A percentile compares a stretch with the other conserved stretches of the same genome.
These are phyloP conservation scores for Melanotaenia maccullochi DNA, from an alignment of 2,797 vertebrate genomes.

Conservation along the genomic window DNA sequence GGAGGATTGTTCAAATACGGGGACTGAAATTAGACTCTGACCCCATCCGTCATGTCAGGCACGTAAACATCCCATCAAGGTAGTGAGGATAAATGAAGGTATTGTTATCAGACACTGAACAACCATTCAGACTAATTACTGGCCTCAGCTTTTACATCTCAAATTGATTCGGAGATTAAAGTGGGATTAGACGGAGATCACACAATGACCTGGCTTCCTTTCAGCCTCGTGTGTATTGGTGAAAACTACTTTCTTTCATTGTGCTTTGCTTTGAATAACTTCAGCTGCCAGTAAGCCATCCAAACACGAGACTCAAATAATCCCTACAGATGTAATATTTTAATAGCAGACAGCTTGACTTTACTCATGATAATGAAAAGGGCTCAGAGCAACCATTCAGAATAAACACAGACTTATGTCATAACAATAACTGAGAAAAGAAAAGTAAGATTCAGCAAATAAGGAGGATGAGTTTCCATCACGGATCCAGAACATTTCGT, in stretches of 20 bases:
- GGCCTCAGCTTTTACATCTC: constrained; percentile 17
- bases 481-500: background rate
- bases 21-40: constrained; percentile 39
- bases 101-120: constrained; percentile 20
- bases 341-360: constrained; percentile 11
- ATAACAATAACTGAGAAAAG: background rate
- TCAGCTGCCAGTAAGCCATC: constrained; percentile 1
- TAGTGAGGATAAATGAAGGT: constrained; percentile 29
- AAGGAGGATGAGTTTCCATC: background rate
- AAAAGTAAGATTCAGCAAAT: background rate
- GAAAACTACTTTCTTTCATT: constrained; percentile 28
- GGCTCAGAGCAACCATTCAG: constrained; percentile 1
- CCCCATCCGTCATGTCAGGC: constrained; percentile 11
- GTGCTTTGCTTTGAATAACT: constrained; percentile 33
- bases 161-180: constrained; percentile 14
- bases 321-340: constrained; percentile 19
- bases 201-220: constrained; percentile 29
- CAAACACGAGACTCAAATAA: constrained; percentile 16
- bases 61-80: constrained; percentile 34
- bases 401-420: constrained; percentile 5
- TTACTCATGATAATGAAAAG: background rate
- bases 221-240: constrained; percentile 15
- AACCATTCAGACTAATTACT: constrained; percentile 42
- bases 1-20: constrained; percentile 20
- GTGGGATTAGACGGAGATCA: constrained; percentile 20